These are phyloP conservation scores for Oscheius sp. DNA, from an alignment of 2,888 invertebrate genomes.

Conservation along the genomic window DNA sequence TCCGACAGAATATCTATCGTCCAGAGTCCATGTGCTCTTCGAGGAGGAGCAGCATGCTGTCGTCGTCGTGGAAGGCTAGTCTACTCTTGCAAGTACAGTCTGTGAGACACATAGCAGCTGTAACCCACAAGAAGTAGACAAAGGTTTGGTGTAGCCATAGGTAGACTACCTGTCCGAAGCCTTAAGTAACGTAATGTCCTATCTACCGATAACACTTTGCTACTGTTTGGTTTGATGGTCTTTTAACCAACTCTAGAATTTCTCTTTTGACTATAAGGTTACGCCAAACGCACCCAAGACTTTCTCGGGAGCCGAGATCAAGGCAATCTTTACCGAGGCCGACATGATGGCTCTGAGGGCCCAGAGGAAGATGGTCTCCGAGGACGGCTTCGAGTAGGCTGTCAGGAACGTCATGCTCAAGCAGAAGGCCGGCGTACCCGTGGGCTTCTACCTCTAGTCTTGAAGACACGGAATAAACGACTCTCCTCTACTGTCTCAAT, in stretches of 20 bases:
- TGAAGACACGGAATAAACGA: neutral
- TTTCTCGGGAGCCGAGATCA: conserved; percentile 61
- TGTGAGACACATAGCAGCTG: no score
- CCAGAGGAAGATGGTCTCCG: conserved; percentile 51
- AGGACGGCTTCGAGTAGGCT: conserved; percentile 51
- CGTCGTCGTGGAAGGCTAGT: conserved; percentile 63
- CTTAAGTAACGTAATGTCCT: no score
- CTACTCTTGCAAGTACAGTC: no score
- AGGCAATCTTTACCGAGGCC: conserved; percentile 63
- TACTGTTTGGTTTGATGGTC: no score
- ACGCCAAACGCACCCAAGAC: no score
- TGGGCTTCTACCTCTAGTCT: conserved; percentile 48
- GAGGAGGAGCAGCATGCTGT: conserved; percentile 60
- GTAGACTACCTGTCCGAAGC: no score
- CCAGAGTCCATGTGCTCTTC: conserved; percentile 64
- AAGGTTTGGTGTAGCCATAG: no score
- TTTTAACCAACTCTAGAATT: no score
- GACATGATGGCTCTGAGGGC: conserved; percentile 63
- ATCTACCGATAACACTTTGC: no score
- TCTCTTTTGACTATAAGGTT: no score
- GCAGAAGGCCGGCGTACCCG: conserved; percentile 54
- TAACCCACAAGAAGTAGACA: no score
- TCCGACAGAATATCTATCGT: conserved; percentile 45
- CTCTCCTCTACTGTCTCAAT: no score
- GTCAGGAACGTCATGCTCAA: conserved; percentile 48